Conservation (phyloP, 2,797 vertebrate genomes). For the Rhincodon typus region DNA sequence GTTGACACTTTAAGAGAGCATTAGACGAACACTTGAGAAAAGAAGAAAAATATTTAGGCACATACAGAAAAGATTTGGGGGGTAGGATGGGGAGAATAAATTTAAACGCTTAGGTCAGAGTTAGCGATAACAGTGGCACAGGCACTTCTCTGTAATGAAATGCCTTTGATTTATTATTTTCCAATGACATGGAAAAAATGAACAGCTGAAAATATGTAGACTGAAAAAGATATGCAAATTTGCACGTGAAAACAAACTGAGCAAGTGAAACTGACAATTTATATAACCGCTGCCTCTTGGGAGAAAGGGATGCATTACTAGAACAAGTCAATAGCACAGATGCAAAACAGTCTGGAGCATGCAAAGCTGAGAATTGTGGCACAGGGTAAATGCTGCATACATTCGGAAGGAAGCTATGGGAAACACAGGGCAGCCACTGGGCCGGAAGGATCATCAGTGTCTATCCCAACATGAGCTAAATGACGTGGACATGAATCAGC, state of each 20-base stretch:
- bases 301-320: neutral
- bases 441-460: neutral
- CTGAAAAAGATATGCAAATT: neutral
- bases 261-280: neutral
- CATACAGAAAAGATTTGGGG: neutral
- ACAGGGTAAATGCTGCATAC: neutral
- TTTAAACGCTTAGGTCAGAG: neutral
- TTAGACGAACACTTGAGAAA: neutral
- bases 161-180: neutral
- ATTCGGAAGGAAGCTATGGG: neutral
- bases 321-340: slow-evolving; percentile 21
- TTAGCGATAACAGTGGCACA: neutral
- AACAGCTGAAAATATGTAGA: neutral
- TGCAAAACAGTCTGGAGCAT: neutral
- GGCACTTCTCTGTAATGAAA: neutral
- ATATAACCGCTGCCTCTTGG: neutral
- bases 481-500: neutral
- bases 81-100: neutral
- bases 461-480: neutral
- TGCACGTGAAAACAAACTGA: neutral
- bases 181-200: neutral
- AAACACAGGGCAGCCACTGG: neutral
- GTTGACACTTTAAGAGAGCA: neutral
- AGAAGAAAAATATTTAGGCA: neutral
- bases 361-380: slow-evolving; percentile 10